phyloP scores from a whole-genome alignment of 2,888 invertebrate genomes.

The Conistra vaccinii region DNA sequence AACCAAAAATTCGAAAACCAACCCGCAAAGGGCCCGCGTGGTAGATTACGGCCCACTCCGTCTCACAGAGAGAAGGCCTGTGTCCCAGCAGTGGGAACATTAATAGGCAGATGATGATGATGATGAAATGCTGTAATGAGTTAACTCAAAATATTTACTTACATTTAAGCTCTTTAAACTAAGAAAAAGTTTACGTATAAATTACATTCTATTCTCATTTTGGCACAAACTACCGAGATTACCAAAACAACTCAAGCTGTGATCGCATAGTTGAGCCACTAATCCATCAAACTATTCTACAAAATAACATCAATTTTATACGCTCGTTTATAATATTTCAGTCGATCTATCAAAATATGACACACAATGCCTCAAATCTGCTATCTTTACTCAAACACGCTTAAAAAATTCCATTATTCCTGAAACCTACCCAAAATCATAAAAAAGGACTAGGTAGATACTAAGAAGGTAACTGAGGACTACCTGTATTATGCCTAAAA shows the following conservation, averaged over 20 bases:
- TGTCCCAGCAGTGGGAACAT: too few species aligned
- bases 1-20: too few species aligned
- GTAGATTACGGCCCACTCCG: too few species aligned
- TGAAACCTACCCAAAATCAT: constrained; percentile 26
- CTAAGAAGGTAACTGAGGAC: constrained; percentile 44
- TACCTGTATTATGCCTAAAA: constrained; percentile 40
- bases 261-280: not conserved
- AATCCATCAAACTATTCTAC: not conserved
- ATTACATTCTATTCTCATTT: not conserved
- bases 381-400: constrained; percentile 33
- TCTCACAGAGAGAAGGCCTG: too few species aligned
- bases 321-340: constrained; percentile 2
- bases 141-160: not conserved
- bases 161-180: not conserved
- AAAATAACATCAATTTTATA: constrained; percentile 1
- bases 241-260: not conserved
- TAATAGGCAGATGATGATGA: too few species aligned
- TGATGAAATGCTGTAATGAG: too few species aligned
- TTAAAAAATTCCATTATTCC: constrained; percentile 35
- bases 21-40: too few species aligned
- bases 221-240: not conserved
- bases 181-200: not conserved
- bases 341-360: constrained; percentile 24
- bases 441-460: constrained; percentile 39
- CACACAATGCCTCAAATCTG: constrained; percentile 18